These are phyloP conservation scores for Resseliella maxima DNA, from an alignment of 2,888 invertebrate species.

Conservation along the genomic window DNA sequence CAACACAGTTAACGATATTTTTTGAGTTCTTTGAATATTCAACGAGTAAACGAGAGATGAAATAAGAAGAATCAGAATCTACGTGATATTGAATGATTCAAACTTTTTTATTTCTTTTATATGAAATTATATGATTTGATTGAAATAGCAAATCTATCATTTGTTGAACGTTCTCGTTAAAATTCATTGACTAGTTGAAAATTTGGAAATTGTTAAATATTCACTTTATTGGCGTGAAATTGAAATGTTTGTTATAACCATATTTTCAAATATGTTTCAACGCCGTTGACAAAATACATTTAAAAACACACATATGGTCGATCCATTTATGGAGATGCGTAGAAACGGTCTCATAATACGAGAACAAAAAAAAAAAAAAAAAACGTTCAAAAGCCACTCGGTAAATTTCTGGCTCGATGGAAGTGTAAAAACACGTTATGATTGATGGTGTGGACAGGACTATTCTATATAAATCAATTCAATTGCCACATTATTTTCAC, in stretches of 20 bases:
- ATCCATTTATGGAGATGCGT: not conserved
- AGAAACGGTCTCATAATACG: too few relatives aligned
- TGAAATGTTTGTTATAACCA: not conserved
- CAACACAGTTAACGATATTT: constrained; percentile 22
- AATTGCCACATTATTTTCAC: not conserved
- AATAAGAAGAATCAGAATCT: not conserved
- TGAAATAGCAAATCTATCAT: not conserved
- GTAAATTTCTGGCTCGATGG: not conserved
- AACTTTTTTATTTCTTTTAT: not conserved
- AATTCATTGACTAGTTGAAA: too few relatives aligned
- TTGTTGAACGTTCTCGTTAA: too few relatives aligned
- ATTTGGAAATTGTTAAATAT: too few relatives aligned
- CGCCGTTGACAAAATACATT: too few relatives aligned
- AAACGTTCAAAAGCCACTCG: not conserved
- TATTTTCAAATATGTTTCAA: not conserved
- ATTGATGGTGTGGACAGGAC: not conserved
- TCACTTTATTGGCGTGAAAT: too few relatives aligned
- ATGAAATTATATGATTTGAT: not conserved
- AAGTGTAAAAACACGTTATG: not conserved
- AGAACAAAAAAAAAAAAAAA: not conserved
- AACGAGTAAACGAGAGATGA: not conserved
- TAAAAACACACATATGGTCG: not conserved
- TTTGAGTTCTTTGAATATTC: constrained; percentile 3
- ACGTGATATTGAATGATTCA: not conserved
- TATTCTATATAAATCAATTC: constrained; percentile 21